Conservation (phyloP, 2,113 vertebrate genomes). For the Gyps fulvus region DNA sequence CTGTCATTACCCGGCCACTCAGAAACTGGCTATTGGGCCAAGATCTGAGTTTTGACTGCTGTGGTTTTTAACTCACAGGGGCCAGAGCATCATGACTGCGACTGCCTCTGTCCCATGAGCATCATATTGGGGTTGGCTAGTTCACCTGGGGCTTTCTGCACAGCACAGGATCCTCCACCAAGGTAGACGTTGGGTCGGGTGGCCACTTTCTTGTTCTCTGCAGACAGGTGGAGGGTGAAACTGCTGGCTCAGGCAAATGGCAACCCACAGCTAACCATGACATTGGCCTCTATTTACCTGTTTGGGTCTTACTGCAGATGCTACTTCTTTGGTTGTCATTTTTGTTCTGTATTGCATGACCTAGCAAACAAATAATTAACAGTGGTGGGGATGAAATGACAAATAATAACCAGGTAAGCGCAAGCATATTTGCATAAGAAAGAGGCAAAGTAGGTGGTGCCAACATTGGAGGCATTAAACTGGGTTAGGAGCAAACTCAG, state of each 20-base stretch:
- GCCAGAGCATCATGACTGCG: fast-evolving
- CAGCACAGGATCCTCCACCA: not conserved
- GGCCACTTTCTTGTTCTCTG: not conserved
- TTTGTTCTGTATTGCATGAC: not conserved
- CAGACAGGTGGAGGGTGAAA: not conserved
- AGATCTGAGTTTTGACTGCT: not conserved
- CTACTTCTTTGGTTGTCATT: not conserved
- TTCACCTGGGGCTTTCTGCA: not conserved
- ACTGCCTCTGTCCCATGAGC: not conserved
- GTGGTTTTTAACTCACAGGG: not conserved
- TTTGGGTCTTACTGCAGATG: not conserved
- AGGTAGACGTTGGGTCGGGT: fast-evolving
- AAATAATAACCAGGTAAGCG: constrained; percentile 3
- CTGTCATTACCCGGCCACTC: not conserved
- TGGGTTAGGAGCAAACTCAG: not conserved
- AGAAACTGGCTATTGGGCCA: not conserved
- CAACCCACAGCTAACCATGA: not conserved
- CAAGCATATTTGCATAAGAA: constrained; percentile 24
- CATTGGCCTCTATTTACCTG: not conserved
- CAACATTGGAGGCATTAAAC: not conserved
- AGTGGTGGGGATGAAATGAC: not conserved
- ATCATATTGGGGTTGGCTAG: fast-evolving
- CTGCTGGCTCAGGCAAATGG: not conserved
- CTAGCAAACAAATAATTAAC: constrained; percentile 8
- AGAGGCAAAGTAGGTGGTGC: not conserved